A percentile compares a stretch with the other conserved stretches of the same genome.
Conservation (phyloP, 1,140 invertebrate species). For the Rhynchophorus ferrugineus region DNA sequence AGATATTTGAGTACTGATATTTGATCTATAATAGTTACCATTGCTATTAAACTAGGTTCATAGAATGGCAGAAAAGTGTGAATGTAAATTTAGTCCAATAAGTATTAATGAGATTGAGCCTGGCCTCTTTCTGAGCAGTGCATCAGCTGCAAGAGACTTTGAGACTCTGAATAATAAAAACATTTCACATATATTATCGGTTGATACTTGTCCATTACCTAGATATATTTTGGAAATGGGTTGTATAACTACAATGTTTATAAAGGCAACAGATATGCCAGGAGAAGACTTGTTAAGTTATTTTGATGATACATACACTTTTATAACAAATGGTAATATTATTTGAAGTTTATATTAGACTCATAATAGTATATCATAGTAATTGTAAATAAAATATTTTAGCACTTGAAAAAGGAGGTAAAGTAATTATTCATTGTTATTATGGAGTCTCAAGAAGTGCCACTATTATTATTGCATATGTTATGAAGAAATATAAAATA, state of each 20-base stretch:
- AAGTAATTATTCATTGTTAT: constrained; percentile 73
- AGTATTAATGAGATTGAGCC: constrained; percentile 62
- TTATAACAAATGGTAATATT: constrained; percentile 53
- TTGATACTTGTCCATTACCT: constrained; percentile 75
- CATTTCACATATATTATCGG: constrained; percentile 69
- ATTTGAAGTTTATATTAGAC: neutral
- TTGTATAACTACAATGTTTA: constrained; percentile 62
- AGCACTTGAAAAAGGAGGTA: neutral
- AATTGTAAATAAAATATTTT: neutral
- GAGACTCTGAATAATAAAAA: constrained; percentile 56
- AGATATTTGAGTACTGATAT: too few species aligned
- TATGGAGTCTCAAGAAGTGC: constrained; percentile 81
- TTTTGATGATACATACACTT: constrained; percentile 64
- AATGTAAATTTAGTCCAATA: constrained; percentile 48
- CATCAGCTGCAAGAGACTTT: constrained; percentile 68
- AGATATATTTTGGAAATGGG: constrained; percentile 59
- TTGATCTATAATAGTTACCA: too few species aligned
- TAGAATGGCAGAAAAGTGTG: constrained; percentile 7
- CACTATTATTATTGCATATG: constrained; percentile 71
- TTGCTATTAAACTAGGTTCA: too few species aligned
- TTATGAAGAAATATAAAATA: constrained; percentile 74
- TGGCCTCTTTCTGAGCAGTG: constrained; percentile 65
- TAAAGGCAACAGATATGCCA: constrained; percentile 74
- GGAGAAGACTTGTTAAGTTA: constrained; percentile 74
- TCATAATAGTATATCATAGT: neutral